Percentiles rank a stretch among this genome's conserved stretches.
Conservation (phyloP, 1,140 invertebrate genomes). For the Rhagoletis pomonella region DNA sequence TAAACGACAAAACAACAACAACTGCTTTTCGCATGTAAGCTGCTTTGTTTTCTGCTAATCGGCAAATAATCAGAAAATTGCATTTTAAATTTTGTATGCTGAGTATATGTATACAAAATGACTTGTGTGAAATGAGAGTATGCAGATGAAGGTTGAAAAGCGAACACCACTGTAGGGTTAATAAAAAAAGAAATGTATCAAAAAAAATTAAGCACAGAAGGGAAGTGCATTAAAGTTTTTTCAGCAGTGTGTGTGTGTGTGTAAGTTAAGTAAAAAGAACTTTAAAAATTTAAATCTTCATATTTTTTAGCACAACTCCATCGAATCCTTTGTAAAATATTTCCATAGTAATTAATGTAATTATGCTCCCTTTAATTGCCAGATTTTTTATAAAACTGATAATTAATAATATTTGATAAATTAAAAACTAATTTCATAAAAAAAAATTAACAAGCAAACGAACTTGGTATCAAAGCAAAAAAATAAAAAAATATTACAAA, state of each 20-base stretch:
- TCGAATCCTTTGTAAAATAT: constrained; percentile 15
- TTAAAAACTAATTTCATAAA: not conserved
- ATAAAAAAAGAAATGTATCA: not conserved
- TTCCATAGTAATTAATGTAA: not conserved
- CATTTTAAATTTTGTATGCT: constrained; percentile 18
- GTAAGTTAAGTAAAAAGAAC: not conserved
- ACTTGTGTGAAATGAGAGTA: not conserved
- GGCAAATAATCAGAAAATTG: constrained; percentile 36
- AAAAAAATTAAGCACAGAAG: too few species aligned
- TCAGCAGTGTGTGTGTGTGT: not conserved
- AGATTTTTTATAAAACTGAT: not conserved
- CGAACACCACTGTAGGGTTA: not conserved
- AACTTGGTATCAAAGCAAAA: not conserved
- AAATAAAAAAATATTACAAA: not conserved
- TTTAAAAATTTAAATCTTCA: not conserved
- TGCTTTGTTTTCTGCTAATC: constrained; percentile 30
- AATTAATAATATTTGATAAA: not conserved
- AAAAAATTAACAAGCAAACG: not conserved
- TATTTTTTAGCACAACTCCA: not conserved
- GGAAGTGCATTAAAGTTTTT: too few species aligned
- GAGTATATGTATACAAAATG: not conserved
- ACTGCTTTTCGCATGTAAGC: not conserved
- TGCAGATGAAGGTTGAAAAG: not conserved
- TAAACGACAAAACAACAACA: not conserved
- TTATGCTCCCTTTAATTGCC: not conserved